These are phyloP conservation scores for Osmerus mordax DNA, from an alignment of 2,113 vertebrate genomes.

Conservation along the genomic window DNA sequence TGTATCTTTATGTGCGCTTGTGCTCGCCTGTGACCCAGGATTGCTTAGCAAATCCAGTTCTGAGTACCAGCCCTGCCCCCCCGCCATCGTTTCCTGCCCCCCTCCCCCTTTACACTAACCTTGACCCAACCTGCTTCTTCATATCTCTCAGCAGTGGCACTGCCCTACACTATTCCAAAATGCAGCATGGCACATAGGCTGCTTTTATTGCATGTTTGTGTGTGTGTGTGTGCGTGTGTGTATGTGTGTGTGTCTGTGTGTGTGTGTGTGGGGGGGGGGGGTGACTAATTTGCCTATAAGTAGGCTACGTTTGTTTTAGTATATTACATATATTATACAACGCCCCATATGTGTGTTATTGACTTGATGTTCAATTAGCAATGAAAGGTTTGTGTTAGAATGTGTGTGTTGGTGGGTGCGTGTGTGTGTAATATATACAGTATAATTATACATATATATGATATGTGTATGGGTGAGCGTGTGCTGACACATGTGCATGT, in stretches of 20 bases:
- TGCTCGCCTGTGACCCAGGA: constrained; percentile 75
- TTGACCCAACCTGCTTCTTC: constrained; percentile 41
- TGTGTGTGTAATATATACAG: constrained; percentile 5
- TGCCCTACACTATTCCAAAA: constrained; percentile 61
- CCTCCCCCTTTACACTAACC: constrained; percentile 15
- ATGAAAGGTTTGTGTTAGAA: constrained; percentile 58
- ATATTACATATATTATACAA: constrained; percentile 63
- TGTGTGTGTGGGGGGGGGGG: constrained; percentile 22
- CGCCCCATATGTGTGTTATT: constrained; percentile 59
- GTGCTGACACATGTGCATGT: constrained; percentile 52
- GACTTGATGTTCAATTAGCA: constrained; percentile 61
- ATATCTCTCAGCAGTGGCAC: constrained; percentile 56
- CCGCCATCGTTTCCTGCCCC: constrained; percentile 16
- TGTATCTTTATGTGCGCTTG: constrained; percentile 65
- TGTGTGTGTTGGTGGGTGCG: constrained; percentile 37
- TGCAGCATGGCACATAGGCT: constrained; percentile 66
- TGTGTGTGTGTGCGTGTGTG: constrained; percentile 46
- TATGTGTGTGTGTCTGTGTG: constrained; percentile 18
- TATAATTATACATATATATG: neutral
- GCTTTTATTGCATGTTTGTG: constrained; percentile 69
- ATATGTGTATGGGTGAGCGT: constrained; percentile 15
- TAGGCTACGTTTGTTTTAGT: constrained; percentile 62
- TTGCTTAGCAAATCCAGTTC: constrained; percentile 12
- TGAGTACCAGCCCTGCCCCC: neutral
- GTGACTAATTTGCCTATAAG: constrained; percentile 65